Conservation (phyloP, 2,113 vertebrate genomes). For the Arenaria interpres region DNA sequence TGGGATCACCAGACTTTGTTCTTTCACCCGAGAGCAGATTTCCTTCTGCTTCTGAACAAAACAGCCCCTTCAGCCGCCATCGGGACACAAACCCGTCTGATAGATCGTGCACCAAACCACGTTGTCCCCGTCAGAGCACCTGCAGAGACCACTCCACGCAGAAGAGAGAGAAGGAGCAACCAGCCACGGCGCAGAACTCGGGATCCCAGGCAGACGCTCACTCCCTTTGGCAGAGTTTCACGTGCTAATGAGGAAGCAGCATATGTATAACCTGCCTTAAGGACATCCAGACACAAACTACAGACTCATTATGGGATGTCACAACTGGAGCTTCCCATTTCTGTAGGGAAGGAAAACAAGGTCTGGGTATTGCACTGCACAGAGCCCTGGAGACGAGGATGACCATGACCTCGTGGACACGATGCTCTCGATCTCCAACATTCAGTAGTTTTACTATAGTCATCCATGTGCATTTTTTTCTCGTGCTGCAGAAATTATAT, state of each 20-base stretch:
- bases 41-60: neutral
- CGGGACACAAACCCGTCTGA: neutral
- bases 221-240: neutral
- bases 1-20: neutral
- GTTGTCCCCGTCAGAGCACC: neutral
- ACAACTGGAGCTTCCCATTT: neutral
- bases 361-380: neutral
- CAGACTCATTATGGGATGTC: neutral
- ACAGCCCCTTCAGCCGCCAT: neutral
- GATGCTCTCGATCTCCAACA: rapidly evolving
- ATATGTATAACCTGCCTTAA: neutral
- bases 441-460: neutral
- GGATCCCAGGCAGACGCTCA: rapidly evolving
- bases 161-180: neutral
- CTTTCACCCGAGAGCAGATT: neutral
- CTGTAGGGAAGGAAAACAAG: neutral
- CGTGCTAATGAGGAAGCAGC: neutral
- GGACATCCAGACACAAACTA: neutral
- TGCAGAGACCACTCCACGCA: neutral
- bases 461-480: neutral
- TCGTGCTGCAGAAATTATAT: no score
- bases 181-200: rapidly evolving
- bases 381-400: neutral
- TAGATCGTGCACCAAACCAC: rapidly evolving
- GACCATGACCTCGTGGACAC: rapidly evolving